Evolutionary conservation across 1,140 invertebrate genomes (phyloP), one percentile per base, ranked within the genome.

Genomic region (Cryptotermes secundus): DNA sequence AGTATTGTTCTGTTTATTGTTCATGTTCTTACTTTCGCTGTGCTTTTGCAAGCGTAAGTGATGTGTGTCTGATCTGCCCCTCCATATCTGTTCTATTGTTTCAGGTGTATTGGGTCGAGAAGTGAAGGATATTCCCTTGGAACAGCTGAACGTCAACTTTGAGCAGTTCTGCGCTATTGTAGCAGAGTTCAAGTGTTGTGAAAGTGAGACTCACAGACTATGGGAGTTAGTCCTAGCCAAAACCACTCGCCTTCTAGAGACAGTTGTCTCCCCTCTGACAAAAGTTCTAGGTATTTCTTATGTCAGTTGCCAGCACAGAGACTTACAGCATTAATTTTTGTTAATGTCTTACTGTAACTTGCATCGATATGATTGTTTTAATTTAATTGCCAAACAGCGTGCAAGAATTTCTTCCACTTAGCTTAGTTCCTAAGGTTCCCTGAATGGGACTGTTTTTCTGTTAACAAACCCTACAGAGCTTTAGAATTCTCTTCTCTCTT

Each of bases 81-180:
- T 79, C 72, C 12, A 10, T 0, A 35, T 34, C 9, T 35, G 7
- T 34, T 80, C 42, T 24, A 12, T 45, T 35, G 36, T 86, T 84
- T 12, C 72, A 86, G 82, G 86, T 38, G 72, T 84, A 45, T 83
- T 79, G 49, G 85, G 85, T 9, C 80, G 79, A 34, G 84, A 84
- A 31, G 81, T 84, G 36, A 85, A 85, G 72, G 84, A 82, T 38
- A 45, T 86, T 24, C 81, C 85, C 6, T 36, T 83, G 34, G 85
- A 86, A 34, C 80, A 79, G 83, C 19, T 83, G n/a, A 82, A 79
- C n/a, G 90, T 94, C 49, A 92, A 92, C 85, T 94, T 94, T 87
- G 93, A 95, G 85, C 92, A 95, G 86, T 95, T 95, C 88, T 94
- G 93, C 87, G 90, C 91, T 65, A 90, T 95, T 65, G 89, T 93